These are phyloP conservation scores for Lipophrys pholis DNA, from an alignment of 2,113 vertebrate species.

Conservation along the genomic window DNA sequence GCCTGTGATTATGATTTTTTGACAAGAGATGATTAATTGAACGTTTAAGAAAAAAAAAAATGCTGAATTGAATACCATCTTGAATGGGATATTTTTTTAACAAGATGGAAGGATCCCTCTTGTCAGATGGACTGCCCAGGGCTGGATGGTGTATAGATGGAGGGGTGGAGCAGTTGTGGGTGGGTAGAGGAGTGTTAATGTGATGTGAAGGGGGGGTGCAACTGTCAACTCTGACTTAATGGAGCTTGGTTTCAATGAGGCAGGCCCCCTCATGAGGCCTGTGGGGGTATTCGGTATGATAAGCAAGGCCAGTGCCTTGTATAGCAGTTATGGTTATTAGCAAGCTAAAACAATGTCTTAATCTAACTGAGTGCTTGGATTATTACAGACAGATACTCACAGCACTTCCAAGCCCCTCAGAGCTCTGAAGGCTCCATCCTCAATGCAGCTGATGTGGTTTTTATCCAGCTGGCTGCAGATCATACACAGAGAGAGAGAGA, in stretches of 20 bases:
- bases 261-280: slow-evolving; percentile 44
- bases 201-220: slow-evolving; percentile 62
- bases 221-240: slow-evolving; percentile 76
- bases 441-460: slow-evolving; percentile 81
- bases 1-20: slow-evolving; percentile 49
- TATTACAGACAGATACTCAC: slow-evolving; percentile 66
- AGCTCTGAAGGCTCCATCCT: slow-evolving; percentile 78
- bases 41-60: slow-evolving; percentile 40
- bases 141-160: slow-evolving; percentile 48
- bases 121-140: slow-evolving; percentile 53
- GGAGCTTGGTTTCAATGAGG: slow-evolving; percentile 59
- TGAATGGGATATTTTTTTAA: slow-evolving; percentile 15
- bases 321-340: slow-evolving; percentile 59
- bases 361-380: slow-evolving; percentile 54
- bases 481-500: slow-evolving; percentile 14
- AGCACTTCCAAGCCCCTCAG: slow-evolving; percentile 78
- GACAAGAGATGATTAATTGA: slow-evolving; percentile 63
- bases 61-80: slow-evolving; percentile 34
- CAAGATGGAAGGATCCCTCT: slow-evolving; percentile 20
- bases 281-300: slow-evolving; percentile 54
- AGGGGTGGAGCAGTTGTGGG: slow-evolving; percentile 39
- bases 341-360: slow-evolving; percentile 52
- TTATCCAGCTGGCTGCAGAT: slow-evolving; percentile 78
- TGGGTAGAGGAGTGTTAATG: slow-evolving; percentile 58
- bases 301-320: slow-evolving; percentile 36